Evolutionary conservation across 1,140 invertebrate species (phyloP), one percentile per base, ranked within the genome.

Genomic region (Prorops nasuta): DNA sequence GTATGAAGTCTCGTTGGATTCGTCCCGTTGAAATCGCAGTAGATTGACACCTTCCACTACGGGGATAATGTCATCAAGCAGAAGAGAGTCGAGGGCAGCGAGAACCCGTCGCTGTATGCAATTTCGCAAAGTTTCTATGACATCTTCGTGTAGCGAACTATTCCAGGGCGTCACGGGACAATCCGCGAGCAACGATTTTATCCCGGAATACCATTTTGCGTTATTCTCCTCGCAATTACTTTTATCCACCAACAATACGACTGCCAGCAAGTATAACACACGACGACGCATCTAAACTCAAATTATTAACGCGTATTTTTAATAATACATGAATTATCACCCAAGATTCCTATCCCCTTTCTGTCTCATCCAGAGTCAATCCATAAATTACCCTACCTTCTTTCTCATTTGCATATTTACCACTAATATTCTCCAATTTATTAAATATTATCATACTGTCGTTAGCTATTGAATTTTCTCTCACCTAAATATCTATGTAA

Each of bases 41-140:
- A 76, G 46, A 32, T 66, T 47, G 32, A 76, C 19, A 6, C 72
- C 72, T 15, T 69, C 60, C 9, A 67, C 34, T n/a, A 76, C 21
- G 2, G 70, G 55, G 37, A 76, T 76, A 12, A 69, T 36, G 35
- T 76, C 63, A 15, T 66, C 43, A 1, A 44, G 44, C 4, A 75
- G 40, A n/a, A 71, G 19, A 4, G 44, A 44, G 38, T 76, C 69
- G 7, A 74, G 44, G 1, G 59, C 57, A 6, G 57, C 42, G 14
- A 72, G 19, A 1, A 58, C 60, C 18, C 63, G 60, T 8, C 56
- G 55, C 45, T 74, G 71, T 35, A 74, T 47, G 22, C 72, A 75
- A 7, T 42, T 37, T 15, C 58, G 48, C 2, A 73, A 47, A 14
- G 36, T 55, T 9, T 64, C 55, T 2, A 74, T 36, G 35, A 73